phyloP scores from a whole-genome alignment of 2,888 invertebrate genomes.

The Macrosoma leucophasiata region DNA sequence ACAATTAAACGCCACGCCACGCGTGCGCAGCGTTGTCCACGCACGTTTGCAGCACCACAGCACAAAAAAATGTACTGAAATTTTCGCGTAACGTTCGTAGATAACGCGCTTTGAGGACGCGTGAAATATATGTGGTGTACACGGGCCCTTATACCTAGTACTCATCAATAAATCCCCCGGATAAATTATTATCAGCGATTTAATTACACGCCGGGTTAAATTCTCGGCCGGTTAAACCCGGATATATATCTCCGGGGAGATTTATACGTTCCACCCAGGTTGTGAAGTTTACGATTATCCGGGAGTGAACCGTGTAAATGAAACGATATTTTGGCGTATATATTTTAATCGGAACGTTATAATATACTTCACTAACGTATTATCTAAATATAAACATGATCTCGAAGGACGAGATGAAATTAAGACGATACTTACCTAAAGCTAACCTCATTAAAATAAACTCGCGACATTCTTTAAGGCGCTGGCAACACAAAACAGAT shows the following conservation, averaged over 20 bases:
- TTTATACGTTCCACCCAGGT: slow-evolving; percentile 1
- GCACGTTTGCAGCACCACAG: too few relatives aligned
- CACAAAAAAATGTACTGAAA: too few relatives aligned
- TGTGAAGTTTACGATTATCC: neutral
- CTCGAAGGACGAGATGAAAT: too few relatives aligned
- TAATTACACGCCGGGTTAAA: slow-evolving; percentile 4
- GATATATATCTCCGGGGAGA: neutral
- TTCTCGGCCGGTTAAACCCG: neutral
- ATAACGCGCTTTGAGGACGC: too few relatives aligned
- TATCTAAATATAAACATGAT: neutral
- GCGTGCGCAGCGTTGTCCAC: too few relatives aligned
- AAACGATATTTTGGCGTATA: neutral
- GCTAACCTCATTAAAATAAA: neutral
- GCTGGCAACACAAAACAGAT: too few relatives aligned
- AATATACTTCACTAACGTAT: neutral
- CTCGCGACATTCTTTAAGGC: too few relatives aligned
- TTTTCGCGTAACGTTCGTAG: too few relatives aligned
- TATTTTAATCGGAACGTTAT: neutral
- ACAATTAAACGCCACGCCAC: too few relatives aligned
- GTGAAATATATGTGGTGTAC: too few relatives aligned
- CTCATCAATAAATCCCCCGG: neutral
- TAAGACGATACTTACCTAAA: neutral
- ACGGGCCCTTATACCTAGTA: too few relatives aligned
- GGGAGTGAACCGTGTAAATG: neutral
- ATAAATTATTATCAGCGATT: slow-evolving; percentile 3